Evolutionary conservation across 2,797 vertebrate species (phyloP), one percentile per base, ranked within the genome.

Genomic region (Brotogeris chrysoptera): DNA sequence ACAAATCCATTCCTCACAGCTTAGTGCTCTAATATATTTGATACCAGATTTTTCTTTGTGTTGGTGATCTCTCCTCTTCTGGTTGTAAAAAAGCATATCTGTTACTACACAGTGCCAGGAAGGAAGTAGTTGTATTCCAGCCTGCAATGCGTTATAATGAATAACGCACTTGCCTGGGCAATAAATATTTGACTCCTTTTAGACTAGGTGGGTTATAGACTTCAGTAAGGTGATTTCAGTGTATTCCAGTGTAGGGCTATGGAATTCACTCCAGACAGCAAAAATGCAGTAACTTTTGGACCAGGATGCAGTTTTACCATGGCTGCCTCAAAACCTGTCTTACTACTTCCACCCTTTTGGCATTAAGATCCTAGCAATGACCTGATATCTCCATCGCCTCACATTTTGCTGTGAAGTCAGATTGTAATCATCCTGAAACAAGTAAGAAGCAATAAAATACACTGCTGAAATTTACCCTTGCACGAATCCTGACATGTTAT

Each of bases 41-140:
- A 50, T 50, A 59, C 3, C 0, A 1, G 44, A 38, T 73, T 28
- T 2, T 34, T 72, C 32, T 8, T 47, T 1, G 0, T 71, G 27
- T 36, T 66, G 19, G 9, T 43, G 23, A 66, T 53, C 12, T 36
- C 36, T 65, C 23, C 11, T 32, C 38, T 88, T 66, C 44, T 0
- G 0, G 25, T 39, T 88, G 24, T 1, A 0, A 46, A 41, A 66
- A 74, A 68, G 60, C 16, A 20, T 73, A 14, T 52, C 44, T 68
- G 28, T 60, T 60, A 21, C 30, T 52, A 60, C 9, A 52, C 9
- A 25, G 46, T 41, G 19, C 10, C 4, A 4, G 39, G 60, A 68
- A 60, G 39, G 13, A 60, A 13, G 27, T 16, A 73, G 19, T 3
- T 60, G 28, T 39, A 30, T 60, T 60, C 46, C 34, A 74, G 16